These are phyloP conservation scores for Labrus mixtus DNA, from an alignment of 2,113 vertebrate genomes.

Conservation along the genomic window DNA sequence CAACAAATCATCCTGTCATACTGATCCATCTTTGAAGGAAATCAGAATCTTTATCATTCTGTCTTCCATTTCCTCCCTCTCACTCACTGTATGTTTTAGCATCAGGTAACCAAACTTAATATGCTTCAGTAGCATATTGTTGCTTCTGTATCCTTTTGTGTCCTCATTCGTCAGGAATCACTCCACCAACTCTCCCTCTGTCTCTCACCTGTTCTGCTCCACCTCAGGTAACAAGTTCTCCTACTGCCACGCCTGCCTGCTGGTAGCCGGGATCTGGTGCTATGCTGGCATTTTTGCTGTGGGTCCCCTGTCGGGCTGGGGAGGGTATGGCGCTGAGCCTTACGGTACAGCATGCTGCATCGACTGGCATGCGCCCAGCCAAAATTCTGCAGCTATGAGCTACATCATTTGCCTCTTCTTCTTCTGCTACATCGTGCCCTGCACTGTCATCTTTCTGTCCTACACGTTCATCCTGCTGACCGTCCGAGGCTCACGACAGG, in stretches of 20 bases:
- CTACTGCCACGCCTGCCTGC: constrained; percentile 73
- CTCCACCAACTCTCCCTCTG: constrained; percentile 8
- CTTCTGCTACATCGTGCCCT: constrained; percentile 90
- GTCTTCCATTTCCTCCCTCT: background rate
- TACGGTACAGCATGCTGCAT: constrained; percentile 91
- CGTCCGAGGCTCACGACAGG: constrained; percentile 81
- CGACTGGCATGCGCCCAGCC: constrained; percentile 81
- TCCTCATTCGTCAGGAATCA: background rate
- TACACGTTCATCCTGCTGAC: constrained; percentile 86
- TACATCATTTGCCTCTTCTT: constrained; percentile 88
- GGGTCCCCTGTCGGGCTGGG: constrained; percentile 86
- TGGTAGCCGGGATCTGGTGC: constrained; percentile 85
- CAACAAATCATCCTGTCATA: background rate
- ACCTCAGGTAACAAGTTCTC: constrained; percentile 87
- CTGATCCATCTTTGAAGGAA: background rate
- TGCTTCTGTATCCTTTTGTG: constrained; percentile 16
- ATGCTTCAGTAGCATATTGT: constrained; percentile 31
- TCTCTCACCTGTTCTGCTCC: constrained; percentile 5
- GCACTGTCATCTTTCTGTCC: constrained; percentile 86
- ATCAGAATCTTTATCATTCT: no score
- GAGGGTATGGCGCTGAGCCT: constrained; percentile 87
- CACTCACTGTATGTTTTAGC: constrained; percentile 22
- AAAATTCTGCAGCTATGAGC: constrained; percentile 78
- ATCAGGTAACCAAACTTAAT: constrained; percentile 32
- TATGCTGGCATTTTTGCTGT: constrained; percentile 85